phyloP scores from a whole-genome alignment of 2,797 vertebrate genomes.

The Pipistrellus pygmaeus region DNA sequence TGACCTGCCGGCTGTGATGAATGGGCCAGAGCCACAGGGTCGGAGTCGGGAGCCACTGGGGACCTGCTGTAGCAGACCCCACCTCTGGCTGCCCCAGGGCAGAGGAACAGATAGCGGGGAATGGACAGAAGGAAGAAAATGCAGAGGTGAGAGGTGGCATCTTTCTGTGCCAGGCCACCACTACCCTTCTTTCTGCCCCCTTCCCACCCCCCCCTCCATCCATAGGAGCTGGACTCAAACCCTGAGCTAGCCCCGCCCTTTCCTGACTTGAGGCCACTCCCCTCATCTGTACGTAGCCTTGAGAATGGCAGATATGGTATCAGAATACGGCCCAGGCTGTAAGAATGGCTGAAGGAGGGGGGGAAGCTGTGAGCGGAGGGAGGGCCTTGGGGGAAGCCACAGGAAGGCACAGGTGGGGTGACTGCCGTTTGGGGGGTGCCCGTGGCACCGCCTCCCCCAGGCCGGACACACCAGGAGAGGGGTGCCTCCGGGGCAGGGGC shows the following conservation, averaged over 20 bases:
- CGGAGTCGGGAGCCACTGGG: neutral
- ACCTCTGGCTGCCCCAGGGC: neutral
- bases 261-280: neutral
- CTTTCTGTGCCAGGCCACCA: neutral
- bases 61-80: neutral
- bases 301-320: neutral
- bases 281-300: neutral
- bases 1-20: neutral
- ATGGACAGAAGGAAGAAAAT: neutral
- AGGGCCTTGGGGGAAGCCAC: neutral
- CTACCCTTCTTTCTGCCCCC: too few species aligned
- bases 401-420: fast-evolving
- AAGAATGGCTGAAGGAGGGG: neutral
- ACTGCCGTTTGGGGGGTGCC: fast-evolving
- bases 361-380: neutral
- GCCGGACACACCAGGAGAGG: neutral
- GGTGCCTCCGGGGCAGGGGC: neutral
- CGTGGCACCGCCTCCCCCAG: fast-evolving
- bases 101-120: neutral
- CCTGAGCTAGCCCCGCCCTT: neutral
- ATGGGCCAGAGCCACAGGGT: neutral
- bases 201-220: too few species aligned
- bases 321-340: neutral
- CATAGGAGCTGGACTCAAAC: neutral
- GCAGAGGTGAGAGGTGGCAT: too few species aligned